These are phyloP conservation scores for Drosophila azteca DNA, from an alignment of 1,140 invertebrate genomes.

Conservation along the genomic window DNA sequence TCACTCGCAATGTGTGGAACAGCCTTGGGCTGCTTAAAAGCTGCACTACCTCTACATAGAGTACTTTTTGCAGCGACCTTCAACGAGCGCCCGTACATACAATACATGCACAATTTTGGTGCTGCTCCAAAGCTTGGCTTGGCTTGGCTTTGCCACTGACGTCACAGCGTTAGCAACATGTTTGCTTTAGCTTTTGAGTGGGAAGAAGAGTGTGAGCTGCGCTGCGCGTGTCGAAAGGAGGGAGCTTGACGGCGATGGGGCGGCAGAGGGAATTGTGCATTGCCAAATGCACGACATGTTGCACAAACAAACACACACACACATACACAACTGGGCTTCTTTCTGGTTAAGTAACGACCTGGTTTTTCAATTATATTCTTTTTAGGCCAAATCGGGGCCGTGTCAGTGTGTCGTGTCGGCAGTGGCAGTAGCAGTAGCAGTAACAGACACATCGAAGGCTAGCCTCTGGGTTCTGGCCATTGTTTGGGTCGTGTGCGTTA, in stretches of 20 bases:
- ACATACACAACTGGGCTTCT: constrained; percentile 36
- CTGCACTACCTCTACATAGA: neutral
- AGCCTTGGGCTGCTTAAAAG: neutral
- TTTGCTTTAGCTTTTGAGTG: constrained; percentile 25
- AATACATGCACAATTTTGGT: neutral
- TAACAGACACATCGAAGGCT: constrained; percentile 33
- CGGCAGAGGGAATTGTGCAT: constrained; percentile 31
- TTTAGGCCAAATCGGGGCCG: constrained; percentile 62
- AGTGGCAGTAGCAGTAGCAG: constrained; percentile 35
- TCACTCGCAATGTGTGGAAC: neutral
- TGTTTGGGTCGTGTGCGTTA: constrained; percentile 11
- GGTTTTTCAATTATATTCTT: constrained; percentile 45
- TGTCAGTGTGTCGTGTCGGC: constrained; percentile 66
- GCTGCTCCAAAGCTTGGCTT: constrained; percentile 51
- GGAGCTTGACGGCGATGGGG: constrained; percentile 13
- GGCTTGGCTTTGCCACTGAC: constrained; percentile 38
- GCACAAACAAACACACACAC: constrained; percentile 3
- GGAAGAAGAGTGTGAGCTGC: neutral
- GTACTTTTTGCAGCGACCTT: neutral
- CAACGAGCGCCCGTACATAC: neutral
- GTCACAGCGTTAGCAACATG: constrained; percentile 67
- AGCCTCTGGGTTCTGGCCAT: neutral
- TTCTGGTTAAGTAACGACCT: constrained; percentile 76
- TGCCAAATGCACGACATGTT: constrained; percentile 47
- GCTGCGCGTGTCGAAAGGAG: neutral